These are phyloP conservation scores for Cosmopolites sordidus DNA, from an alignment of 2,888 invertebrate species.

Conservation along the genomic window DNA sequence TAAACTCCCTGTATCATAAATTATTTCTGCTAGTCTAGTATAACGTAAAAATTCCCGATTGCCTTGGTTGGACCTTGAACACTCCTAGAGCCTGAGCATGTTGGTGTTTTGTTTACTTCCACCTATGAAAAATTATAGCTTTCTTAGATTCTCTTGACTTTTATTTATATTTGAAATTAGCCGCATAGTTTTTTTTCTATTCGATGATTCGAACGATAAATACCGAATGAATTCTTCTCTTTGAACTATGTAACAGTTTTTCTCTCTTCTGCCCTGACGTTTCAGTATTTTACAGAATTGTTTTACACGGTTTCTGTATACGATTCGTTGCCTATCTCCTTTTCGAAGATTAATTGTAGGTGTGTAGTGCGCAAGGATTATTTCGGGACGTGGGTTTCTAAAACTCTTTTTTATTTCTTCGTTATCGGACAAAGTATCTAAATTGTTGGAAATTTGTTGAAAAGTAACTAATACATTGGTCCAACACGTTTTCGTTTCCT, in stretches of 20 bases:
- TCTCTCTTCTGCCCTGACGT: not conserved
- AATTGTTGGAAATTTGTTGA: no score
- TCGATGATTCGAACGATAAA: constrained; percentile 13
- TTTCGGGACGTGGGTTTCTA: not conserved
- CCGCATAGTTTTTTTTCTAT: constrained; percentile 12
- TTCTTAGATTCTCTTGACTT: constrained; percentile 14
- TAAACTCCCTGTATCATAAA: constrained; percentile 9
- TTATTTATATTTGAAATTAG: constrained; percentile 21
- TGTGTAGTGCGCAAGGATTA: not conserved
- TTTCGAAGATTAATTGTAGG: no score
- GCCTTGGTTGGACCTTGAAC: constrained; percentile 23
- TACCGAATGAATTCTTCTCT: constrained; percentile 5
- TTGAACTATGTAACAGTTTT: constrained; percentile 11
- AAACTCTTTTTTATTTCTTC: not conserved
- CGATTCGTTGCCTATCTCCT: no score
- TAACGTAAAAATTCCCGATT: constrained; percentile 16
- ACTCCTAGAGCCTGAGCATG: constrained; percentile 20
- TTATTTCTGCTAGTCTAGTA: not conserved
- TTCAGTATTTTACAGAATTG: no score
- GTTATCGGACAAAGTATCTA: no score
- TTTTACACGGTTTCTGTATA: no score
- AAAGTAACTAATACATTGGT: no score
- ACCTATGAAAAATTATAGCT: constrained; percentile 19
- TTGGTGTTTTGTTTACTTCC: constrained; percentile 22
- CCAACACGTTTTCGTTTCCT: no score